A percentile compares a stretch with the other conserved stretches of the same genome.
These are phyloP conservation scores for Physella acuta DNA, from an alignment of 1,140 invertebrate species.

Conservation along the genomic window DNA sequence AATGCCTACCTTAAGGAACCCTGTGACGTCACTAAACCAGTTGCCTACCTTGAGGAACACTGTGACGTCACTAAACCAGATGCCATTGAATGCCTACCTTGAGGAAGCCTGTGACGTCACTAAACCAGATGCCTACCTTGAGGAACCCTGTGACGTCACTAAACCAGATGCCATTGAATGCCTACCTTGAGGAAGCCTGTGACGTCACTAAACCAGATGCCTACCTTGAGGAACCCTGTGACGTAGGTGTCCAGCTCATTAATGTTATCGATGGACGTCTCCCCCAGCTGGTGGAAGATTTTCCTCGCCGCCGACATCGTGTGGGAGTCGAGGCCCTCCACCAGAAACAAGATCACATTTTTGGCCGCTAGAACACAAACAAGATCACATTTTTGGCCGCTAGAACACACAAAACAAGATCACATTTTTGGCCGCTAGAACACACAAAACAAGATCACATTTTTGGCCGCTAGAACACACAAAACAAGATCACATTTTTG, in stretches of 20 bases:
- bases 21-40: no score
- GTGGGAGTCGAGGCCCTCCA: constrained; percentile 8
- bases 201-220: no score
- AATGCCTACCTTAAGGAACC: no score
- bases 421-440: not conserved
- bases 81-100: no score
- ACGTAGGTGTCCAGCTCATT: not conserved
- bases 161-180: no score
- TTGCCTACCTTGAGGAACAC: no score
- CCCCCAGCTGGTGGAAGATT: not conserved
- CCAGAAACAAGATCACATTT: constrained; percentile 7
- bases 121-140: no score
- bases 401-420: not conserved
- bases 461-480: not conserved
- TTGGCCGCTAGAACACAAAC: constrained; percentile 1
- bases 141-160: not conserved
- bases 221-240: not conserved
- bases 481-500: no score
- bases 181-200: no score
- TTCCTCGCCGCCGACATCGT: constrained; percentile 7
- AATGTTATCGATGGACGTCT: not conserved
- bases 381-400: constrained; percentile 1
- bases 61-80: no score
- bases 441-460: not conserved
- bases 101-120: no score